These are phyloP conservation scores for Tholera decimalis DNA, from an alignment of 2,888 invertebrate genomes.

Conservation along the genomic window DNA sequence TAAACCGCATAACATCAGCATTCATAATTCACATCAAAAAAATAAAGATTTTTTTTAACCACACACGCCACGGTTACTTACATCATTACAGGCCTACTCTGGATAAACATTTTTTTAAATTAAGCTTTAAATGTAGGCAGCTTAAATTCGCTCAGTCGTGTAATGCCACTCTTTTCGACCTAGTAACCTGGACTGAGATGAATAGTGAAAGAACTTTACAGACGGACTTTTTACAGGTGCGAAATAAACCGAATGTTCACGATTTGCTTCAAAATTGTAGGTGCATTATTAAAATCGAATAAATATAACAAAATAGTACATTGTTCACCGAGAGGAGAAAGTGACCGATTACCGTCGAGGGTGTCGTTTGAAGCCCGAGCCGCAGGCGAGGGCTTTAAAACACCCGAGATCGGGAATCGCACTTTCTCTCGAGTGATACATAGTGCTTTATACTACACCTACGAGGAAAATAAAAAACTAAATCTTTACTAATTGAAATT, in stretches of 20 bases:
- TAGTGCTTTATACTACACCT: too few relatives aligned
- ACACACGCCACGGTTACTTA: slow-evolving; percentile 17
- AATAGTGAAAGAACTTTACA: slow-evolving; percentile 55
- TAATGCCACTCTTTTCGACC: slow-evolving; percentile 68
- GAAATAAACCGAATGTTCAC: slow-evolving; percentile 18
- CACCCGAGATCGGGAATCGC: too few relatives aligned
- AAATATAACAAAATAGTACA: too few relatives aligned
- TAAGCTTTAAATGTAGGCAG: slow-evolving; percentile 52
- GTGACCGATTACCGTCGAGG: too few relatives aligned
- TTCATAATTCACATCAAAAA: neutral
- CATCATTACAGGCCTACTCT: slow-evolving; percentile 14
- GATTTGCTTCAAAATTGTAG: too few relatives aligned
- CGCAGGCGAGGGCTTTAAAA: too few relatives aligned
- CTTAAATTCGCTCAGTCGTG: slow-evolving; percentile 62
- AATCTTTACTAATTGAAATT: too few relatives aligned
- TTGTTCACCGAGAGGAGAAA: too few relatives aligned
- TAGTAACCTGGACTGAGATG: slow-evolving; percentile 67
- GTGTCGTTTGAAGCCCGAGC: too few relatives aligned
- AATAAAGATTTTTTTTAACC: neutral
- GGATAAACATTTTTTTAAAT: slow-evolving; percentile 41
- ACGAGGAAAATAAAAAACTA: too few relatives aligned
- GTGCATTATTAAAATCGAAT: too few relatives aligned
- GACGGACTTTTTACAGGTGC: slow-evolving; percentile 3
- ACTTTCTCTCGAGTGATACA: too few relatives aligned
- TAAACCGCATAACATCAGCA: neutral